phyloP scores from a whole-genome alignment of 2,888 invertebrate genomes.

The Morpho helenor region DNA sequence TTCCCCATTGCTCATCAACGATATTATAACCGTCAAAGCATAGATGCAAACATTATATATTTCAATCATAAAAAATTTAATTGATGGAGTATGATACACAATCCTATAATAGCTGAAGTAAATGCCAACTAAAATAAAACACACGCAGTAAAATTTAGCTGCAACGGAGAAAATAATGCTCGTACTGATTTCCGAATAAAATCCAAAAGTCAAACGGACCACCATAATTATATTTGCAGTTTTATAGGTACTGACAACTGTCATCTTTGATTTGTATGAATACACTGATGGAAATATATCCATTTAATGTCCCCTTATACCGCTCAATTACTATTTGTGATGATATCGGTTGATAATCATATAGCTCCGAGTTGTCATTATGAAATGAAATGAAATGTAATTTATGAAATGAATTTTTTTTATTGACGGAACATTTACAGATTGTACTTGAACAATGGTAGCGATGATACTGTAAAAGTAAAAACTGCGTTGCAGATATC shows the following conservation, averaged over 20 bases:
- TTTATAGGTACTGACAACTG: not conserved
- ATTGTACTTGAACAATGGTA: too few species aligned
- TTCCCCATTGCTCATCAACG: not conserved
- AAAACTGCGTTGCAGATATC: too few species aligned
- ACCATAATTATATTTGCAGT: not conserved
- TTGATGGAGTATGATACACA: not conserved
- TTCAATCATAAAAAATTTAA: not conserved
- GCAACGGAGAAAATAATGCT: not conserved
- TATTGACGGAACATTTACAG: too few species aligned
- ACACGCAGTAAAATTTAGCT: constrained; percentile 1
- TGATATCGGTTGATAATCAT: too few species aligned
- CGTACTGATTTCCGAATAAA: not conserved
- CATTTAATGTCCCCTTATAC: too few species aligned
- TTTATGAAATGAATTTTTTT: too few species aligned
- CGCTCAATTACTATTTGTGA: too few species aligned
- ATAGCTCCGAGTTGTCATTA: too few species aligned
- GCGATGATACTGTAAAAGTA: too few species aligned
- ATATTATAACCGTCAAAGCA: not conserved
- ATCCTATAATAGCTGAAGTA: not conserved
- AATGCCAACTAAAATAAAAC: not conserved
- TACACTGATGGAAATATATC: too few species aligned
- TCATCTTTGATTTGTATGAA: not conserved
- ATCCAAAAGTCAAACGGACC: not conserved
- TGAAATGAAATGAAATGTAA: too few species aligned
- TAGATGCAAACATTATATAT: not conserved